Conservation (phyloP, 2,113 vertebrate genomes). For the Percina caprodes region DNA sequence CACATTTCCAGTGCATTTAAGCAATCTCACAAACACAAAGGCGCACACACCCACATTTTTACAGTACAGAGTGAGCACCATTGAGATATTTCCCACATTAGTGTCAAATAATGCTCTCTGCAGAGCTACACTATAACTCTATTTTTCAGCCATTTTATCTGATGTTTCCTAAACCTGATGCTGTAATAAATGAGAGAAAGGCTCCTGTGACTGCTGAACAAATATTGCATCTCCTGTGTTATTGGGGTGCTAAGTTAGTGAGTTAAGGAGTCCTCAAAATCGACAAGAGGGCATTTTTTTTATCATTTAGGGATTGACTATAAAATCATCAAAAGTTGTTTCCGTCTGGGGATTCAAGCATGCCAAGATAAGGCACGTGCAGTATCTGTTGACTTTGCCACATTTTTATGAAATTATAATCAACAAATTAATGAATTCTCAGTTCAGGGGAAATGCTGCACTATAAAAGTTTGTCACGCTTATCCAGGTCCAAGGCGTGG, state of each 20-base stretch:
- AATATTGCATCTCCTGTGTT: slow-evolving; percentile 1
- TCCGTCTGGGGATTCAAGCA: not conserved
- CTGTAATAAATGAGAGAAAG: slow-evolving; percentile 34
- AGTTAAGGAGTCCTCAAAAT: not conserved
- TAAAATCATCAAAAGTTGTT: not conserved
- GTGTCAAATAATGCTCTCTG: slow-evolving; percentile 36
- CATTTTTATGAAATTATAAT: too few relatives aligned
- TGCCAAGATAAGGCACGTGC: not conserved
- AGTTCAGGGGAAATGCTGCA: not conserved
- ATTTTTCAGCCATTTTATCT: slow-evolving; percentile 45
- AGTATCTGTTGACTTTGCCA: slow-evolving; percentile 1
- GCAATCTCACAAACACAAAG: slow-evolving; percentile 7
- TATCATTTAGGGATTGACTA: not conserved
- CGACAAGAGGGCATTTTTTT: slow-evolving; percentile 1
- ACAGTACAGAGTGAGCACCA: slow-evolving; percentile 45
- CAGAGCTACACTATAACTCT: slow-evolving; percentile 20
- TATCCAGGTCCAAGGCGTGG: not conserved
- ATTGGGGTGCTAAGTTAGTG: not conserved
- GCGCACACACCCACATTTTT: slow-evolving; percentile 27
- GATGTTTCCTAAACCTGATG: slow-evolving; percentile 39
- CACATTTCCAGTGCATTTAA: slow-evolving; percentile 33
- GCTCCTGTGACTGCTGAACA: not conserved
- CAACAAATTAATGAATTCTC: not conserved
- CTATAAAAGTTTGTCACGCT: not conserved
- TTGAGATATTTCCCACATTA: slow-evolving; percentile 59